phyloP scores from a whole-genome alignment of 2,113 vertebrate species.

The Thunnus thynnus region DNA sequence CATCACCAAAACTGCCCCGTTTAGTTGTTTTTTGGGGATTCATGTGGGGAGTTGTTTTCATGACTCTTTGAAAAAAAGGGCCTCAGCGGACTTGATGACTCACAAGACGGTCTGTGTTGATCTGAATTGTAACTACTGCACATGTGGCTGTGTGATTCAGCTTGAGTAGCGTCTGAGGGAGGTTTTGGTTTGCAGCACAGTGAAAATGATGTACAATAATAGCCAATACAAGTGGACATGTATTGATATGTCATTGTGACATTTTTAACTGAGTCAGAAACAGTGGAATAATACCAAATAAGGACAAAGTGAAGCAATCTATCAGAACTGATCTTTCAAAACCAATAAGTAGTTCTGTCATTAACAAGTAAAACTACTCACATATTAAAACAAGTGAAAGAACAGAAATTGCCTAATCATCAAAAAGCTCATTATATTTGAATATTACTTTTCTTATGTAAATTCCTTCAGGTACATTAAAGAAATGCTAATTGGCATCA shows the following conservation, averaged over 20 bases:
- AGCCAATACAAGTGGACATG: background rate
- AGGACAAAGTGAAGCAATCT: slow-evolving; percentile 1
- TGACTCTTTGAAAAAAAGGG: slow-evolving; percentile 21
- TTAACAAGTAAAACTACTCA: no score
- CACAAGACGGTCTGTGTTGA: slow-evolving; percentile 37
- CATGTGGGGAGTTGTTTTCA: slow-evolving; percentile 37
- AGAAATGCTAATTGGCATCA: no score
- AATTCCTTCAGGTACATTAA: no score
- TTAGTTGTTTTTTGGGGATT: slow-evolving; percentile 45
- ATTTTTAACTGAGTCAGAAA: slow-evolving; percentile 26
- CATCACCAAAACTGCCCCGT: slow-evolving; percentile 52
- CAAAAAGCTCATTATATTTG: no score
- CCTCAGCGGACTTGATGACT: slow-evolving; percentile 59
- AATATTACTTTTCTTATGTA: no score
- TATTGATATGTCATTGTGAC: slow-evolving; percentile 16
- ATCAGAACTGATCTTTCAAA: background rate
- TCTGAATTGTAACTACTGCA: slow-evolving; percentile 28
- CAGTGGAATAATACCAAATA: slow-evolving; percentile 17
- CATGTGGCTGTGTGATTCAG: slow-evolving; percentile 70
- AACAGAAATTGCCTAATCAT: background rate
- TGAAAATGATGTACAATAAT: slow-evolving; percentile 7
- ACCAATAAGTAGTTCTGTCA: no score
- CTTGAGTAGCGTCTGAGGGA: slow-evolving; percentile 11
- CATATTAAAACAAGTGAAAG: no score
- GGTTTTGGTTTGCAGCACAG: slow-evolving; percentile 25